phyloP scores from a whole-genome alignment of 1,140 invertebrate species.

The Nasonia vitripennis region DNA sequence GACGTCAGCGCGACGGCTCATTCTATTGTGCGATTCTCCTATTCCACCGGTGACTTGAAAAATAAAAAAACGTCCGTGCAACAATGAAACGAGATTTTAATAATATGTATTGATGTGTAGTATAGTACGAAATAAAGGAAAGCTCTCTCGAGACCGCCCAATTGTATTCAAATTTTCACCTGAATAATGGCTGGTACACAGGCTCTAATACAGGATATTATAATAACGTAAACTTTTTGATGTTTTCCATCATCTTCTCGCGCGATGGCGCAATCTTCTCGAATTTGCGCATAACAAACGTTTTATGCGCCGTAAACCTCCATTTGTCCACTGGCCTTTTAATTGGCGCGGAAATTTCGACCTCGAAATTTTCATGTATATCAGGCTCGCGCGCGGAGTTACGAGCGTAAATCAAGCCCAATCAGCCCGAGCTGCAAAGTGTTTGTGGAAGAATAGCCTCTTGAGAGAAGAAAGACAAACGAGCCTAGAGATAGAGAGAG shows the following conservation, averaged over 20 bases:
- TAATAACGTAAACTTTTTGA: not conserved
- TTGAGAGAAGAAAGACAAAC: not conserved
- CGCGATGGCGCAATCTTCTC: not conserved
- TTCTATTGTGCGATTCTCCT: not conserved
- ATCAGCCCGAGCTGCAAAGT: constrained; percentile 3
- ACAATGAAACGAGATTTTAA: constrained; percentile 19
- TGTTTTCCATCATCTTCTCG: not conserved
- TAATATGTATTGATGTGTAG: not conserved
- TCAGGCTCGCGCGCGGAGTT: not conserved
- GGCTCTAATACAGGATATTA: not conserved
- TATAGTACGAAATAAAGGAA: constrained; percentile 31
- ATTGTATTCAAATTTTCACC: constrained; percentile 48
- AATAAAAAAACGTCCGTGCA: not conserved
- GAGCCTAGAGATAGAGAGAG: not conserved
- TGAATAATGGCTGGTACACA: not conserved
- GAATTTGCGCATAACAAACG: not conserved
- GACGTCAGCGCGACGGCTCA: not conserved
- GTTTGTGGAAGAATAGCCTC: too few relatives aligned
- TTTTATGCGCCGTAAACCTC: not conserved
- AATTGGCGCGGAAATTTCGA: constrained; percentile 24
- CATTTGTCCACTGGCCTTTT: not conserved
- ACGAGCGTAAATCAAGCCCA: constrained; percentile 29
- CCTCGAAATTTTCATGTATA: constrained; percentile 6
- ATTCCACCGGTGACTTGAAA: not conserved
- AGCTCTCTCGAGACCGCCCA: not conserved